A percentile compares a stretch with the other conserved stretches of the same genome.
These are phyloP conservation scores for Brevimyrus niger DNA, from an alignment of 2,113 vertebrate species.

Conservation along the genomic window DNA sequence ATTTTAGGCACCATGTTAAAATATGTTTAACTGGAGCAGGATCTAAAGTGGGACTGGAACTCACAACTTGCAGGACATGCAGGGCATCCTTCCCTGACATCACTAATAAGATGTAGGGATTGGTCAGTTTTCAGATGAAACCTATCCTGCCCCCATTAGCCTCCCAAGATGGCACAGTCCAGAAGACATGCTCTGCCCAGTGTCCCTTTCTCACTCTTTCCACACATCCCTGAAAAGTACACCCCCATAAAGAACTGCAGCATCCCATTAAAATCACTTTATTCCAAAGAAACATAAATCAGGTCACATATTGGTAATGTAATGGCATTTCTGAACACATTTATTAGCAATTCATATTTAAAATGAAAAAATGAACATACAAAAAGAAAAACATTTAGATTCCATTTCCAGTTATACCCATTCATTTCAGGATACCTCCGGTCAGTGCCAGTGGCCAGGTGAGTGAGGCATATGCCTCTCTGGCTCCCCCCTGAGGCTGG, in stretches of 20 bases:
- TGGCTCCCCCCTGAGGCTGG: not conserved
- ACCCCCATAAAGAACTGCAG: slow-evolving; percentile 22
- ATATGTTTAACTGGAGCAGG: not conserved
- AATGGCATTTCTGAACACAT: slow-evolving; percentile 46
- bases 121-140: not conserved
- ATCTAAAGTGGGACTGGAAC: not conserved
- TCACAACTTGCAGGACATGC: not conserved
- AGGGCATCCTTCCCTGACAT: not conserved
- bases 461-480: not conserved
- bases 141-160: not conserved
- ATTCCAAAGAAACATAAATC: slow-evolving; percentile 55
- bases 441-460: not conserved
- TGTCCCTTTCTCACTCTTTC: not conserved
- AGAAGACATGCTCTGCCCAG: not conserved
- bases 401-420: slow-evolving; percentile 42
- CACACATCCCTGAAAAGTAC: slow-evolving; percentile 1
- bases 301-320: slow-evolving; percentile 52
- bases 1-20: not conserved
- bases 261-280: slow-evolving; percentile 56
- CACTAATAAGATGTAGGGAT: not conserved
- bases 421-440: not conserved
- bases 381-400: slow-evolving; percentile 27
- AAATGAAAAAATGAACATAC: slow-evolving; percentile 24
- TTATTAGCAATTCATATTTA: slow-evolving; percentile 56
- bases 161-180: not conserved